Evolutionary conservation across 2,888 invertebrate genomes (phyloP).

Genomic region (Platycheirus rosarum): DNA sequence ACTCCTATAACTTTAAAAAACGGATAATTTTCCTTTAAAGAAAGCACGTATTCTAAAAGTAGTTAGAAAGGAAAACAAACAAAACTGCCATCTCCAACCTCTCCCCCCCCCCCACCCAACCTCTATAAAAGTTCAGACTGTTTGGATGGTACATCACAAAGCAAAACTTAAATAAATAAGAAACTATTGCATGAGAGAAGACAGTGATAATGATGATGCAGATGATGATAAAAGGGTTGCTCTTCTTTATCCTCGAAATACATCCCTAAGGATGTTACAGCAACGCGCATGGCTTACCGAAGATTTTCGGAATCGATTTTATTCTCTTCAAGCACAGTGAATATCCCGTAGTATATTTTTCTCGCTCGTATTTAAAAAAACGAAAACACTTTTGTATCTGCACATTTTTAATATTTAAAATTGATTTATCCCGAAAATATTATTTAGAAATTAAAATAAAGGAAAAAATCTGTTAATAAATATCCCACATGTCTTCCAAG

Average conservation of each 20-base stretch:
- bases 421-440: conserved; percentile 7
- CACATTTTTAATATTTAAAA: conserved; percentile 34
- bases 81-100: conserved; percentile 14
- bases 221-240: conserved; percentile 48
- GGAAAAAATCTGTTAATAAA: background rate
- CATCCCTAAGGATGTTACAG: conserved; percentile 70
- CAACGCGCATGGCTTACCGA: conserved; percentile 68
- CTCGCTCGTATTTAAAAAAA: conserved; percentile 43
- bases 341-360: conserved; percentile 64
- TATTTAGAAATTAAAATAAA: conserved; percentile 1
- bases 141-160: background rate
- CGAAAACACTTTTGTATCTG: conserved; percentile 40
- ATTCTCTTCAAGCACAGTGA: conserved; percentile 68
- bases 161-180: conserved; percentile 6
- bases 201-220: conserved; percentile 1
- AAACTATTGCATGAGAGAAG: conserved; percentile 38
- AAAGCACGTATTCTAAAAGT: background rate
- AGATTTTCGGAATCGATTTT: conserved; percentile 71
- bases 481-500: conserved; percentile 30
- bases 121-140: too few relatives aligned
- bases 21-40: background rate
- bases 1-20: too few relatives aligned
- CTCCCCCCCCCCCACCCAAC: too few relatives aligned
- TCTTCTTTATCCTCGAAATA: conserved; percentile 61
- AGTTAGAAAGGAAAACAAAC: conserved; percentile 44